Evolutionary conservation across 2,113 vertebrate genomes (phyloP), one percentile per base, ranked within the genome.

Genomic region (Turdus rufiventris): DNA sequence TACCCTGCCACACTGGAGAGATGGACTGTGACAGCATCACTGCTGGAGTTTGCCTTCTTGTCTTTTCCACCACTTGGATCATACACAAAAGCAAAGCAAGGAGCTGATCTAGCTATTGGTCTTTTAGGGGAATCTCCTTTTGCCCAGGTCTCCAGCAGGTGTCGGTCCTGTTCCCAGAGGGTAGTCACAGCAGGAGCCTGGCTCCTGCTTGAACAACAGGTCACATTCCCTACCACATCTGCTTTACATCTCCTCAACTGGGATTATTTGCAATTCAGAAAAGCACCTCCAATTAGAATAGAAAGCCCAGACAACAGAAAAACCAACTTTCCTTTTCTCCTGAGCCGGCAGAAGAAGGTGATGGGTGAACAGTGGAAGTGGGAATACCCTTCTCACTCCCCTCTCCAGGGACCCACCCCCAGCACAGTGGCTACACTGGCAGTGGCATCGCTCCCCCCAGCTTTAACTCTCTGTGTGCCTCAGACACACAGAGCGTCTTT

Each of bases 271-370:
- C 82, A 75, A 72, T 92, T 79, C 66, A 75, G 73, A 62, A 38
- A 73, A 92, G 60, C 0, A 0, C 0, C 1, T 68, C 76, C 12
- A 6, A 82, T 54, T 11, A 51, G 25, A 31, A 73, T 0, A 87
- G 40, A 45, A 91, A 86, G 83, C 78, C 79, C 38, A 31, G 56
- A 58, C 8, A 77, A n/a, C 63, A 18, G 48, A 89, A 67, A 85
- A 45, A 85, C 3, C 28, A 93, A 96, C 76, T 88, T 82, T 81
- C 33, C n/a, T 83, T 85, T 91, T 84, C 58, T 72, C 60, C 36
- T 57, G 58, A 72, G 94, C 61, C 33, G 84, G 53, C 17, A 79
- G 50, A 23, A 79, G 40, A 54, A 84, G 51, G 36, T 4, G 8
- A 70, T 6, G 8, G 58, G 58, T 72, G 77, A 82, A 25, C 3